Percentiles rank a stretch among this genome's conserved stretches.
These are phyloP conservation scores for Gymnosoma rotundatum DNA, from an alignment of 2,888 invertebrate species.

Conservation along the genomic window DNA sequence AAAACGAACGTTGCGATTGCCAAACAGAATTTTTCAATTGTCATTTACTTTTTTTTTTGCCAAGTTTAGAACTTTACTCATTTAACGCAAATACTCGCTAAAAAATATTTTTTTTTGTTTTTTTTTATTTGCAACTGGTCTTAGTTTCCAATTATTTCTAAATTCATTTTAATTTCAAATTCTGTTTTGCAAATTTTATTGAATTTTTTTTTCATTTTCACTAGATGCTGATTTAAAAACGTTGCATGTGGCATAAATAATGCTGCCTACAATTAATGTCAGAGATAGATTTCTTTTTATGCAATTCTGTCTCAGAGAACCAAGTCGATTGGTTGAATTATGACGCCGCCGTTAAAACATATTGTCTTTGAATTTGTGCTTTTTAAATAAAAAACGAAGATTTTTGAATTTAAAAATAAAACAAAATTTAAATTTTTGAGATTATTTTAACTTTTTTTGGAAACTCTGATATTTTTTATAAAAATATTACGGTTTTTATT, in stretches of 20 bases:
- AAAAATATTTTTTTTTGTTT: neutral
- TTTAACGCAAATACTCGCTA: conserved; percentile 22
- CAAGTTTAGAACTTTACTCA: conserved; percentile 44
- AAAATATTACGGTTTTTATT: too few relatives aligned
- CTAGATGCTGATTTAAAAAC: conserved; percentile 41
- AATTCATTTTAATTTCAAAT: conserved; percentile 23
- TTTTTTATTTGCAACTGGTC: conserved; percentile 57
- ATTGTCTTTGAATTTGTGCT: too few relatives aligned
- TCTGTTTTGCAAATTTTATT: neutral
- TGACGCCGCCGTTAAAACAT: too few relatives aligned
- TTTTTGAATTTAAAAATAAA: too few relatives aligned
- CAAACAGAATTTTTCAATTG: conserved; percentile 54
- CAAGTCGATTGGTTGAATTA: too few relatives aligned
- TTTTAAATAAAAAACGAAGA: too few relatives aligned
- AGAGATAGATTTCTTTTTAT: conserved; percentile 36
- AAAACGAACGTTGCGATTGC: conserved; percentile 29
- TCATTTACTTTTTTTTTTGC: conserved; percentile 21
- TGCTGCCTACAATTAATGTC: conserved; percentile 69
- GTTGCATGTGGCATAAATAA: conserved; percentile 68
- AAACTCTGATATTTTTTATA: too few relatives aligned
- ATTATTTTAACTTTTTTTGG: too few relatives aligned
- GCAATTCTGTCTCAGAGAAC: neutral
- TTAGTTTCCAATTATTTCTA: conserved; percentile 52
- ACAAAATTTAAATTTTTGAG: too few relatives aligned
- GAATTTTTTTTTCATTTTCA: neutral